phyloP scores from a whole-genome alignment of 2,113 vertebrate species.

The Pseudorhombus dupliciocellatus region DNA sequence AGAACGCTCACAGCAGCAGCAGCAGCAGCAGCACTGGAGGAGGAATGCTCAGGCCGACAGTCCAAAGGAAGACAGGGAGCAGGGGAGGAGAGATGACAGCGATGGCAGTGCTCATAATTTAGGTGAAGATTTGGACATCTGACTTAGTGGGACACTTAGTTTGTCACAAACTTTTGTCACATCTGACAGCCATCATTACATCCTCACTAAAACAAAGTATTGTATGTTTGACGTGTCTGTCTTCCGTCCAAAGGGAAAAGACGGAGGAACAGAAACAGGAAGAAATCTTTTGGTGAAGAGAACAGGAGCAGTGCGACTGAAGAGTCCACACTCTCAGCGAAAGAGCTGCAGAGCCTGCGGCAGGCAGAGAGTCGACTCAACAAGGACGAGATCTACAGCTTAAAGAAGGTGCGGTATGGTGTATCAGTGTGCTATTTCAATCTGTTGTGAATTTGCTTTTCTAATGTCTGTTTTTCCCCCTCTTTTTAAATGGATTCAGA shows the following conservation, averaged over 20 bases:
- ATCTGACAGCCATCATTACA: neutral
- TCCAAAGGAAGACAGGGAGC: slow-evolving; percentile 69
- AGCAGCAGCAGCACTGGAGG: slow-evolving; percentile 62
- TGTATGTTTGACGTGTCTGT: neutral
- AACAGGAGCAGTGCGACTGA: slow-evolving; percentile 81
- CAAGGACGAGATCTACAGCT: slow-evolving; percentile 83
- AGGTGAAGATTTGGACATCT: slow-evolving; percentile 61
- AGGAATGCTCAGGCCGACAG: slow-evolving; percentile 77
- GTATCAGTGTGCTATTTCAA: neutral
- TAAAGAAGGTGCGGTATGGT: slow-evolving; percentile 83
- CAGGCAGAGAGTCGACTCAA: slow-evolving; percentile 86
- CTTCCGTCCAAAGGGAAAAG: slow-evolving; percentile 67
- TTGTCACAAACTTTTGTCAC: neutral
- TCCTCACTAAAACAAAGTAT: neutral
- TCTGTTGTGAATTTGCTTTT: neutral
- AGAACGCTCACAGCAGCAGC: slow-evolving; percentile 67
- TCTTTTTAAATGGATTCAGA: slow-evolving; percentile 75
- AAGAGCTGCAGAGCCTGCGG: slow-evolving; percentile 81
- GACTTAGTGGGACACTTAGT: neutral
- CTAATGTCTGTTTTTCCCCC: neutral
- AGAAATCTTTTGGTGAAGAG: slow-evolving; percentile 79
- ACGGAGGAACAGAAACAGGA: slow-evolving; percentile 81
- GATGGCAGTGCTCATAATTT: slow-evolving; percentile 69
- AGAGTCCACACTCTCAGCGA: slow-evolving; percentile 81
- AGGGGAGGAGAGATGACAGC: slow-evolving; percentile 27